Percentiles rank a stretch among this genome's conserved stretches.
Evolutionary conservation across 2,888 invertebrate genomes (phyloP).

Genomic region (Reticulitermes lucifugus): DNA sequence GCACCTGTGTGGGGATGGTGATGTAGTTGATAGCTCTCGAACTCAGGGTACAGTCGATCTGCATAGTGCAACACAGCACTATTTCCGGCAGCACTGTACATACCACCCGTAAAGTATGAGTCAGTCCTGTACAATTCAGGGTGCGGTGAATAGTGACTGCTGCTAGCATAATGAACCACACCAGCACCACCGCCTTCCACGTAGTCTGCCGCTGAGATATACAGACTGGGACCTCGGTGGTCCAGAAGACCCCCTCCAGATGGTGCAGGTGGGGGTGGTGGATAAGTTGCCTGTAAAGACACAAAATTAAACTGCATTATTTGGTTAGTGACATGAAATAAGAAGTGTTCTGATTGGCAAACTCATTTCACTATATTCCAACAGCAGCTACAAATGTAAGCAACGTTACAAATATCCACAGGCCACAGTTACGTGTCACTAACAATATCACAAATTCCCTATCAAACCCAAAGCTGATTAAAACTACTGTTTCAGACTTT

Average conservation of each 20-base stretch:
- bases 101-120: conserved; percentile 33
- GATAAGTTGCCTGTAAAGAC: conserved; percentile 44
- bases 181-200: conserved; percentile 19
- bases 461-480: too few relatives aligned
- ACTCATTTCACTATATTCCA: too few relatives aligned
- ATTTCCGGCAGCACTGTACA: conserved; percentile 26
- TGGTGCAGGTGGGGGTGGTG: conserved; percentile 51
- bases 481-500: too few relatives aligned
- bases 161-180: conserved; percentile 32
- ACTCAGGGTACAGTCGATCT: conserved; percentile 52
- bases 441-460: too few relatives aligned
- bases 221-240: background rate
- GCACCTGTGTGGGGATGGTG: conserved; percentile 57
- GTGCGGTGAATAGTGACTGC: conserved; percentile 41
- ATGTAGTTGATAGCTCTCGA: conserved; percentile 57
- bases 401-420: too few relatives aligned
- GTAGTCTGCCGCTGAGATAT: conserved; percentile 25
- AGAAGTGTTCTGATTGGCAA: too few relatives aligned
- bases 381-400: too few relatives aligned
- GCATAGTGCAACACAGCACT: conserved; percentile 50
- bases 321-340: too few relatives aligned
- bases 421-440: too few relatives aligned
- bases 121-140: conserved; percentile 48
- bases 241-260: conserved; percentile 39
- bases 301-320: background rate